phyloP scores from a whole-genome alignment of 1,140 invertebrate species.

The Drosophila tsacasi region DNA sequence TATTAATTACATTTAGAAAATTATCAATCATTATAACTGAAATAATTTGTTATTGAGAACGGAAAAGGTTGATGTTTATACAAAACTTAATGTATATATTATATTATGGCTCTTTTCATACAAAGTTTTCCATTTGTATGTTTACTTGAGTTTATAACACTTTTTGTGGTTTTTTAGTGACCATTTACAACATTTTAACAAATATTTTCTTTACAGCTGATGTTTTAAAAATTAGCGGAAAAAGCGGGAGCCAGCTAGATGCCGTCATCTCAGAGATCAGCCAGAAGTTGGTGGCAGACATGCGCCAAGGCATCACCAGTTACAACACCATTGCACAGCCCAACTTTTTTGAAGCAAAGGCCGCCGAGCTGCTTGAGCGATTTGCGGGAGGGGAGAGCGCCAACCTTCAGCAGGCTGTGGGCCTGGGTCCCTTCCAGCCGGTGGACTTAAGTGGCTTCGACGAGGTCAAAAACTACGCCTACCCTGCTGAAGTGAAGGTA shows the following conservation, averaged over 20 bases:
- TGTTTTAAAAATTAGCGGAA: slow-evolving; percentile 67
- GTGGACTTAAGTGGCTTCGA: slow-evolving; percentile 74
- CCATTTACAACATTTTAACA: neutral
- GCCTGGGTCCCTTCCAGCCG: slow-evolving; percentile 52
- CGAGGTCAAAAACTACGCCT: slow-evolving; percentile 77
- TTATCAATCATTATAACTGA: too few species aligned
- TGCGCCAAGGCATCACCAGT: slow-evolving; percentile 57
- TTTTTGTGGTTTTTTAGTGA: neutral
- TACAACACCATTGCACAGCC: slow-evolving; percentile 72
- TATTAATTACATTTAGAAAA: too few species aligned
- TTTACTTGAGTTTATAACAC: neutral
- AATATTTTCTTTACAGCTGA: slow-evolving; percentile 39
- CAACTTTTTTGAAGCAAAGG: slow-evolving; percentile 73
- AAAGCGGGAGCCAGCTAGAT: slow-evolving; percentile 60
- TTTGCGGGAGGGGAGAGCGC: slow-evolving; percentile 3
- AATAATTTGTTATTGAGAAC: too few species aligned
- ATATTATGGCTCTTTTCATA: too few species aligned
- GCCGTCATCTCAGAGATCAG: slow-evolving; percentile 47
- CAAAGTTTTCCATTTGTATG: too few species aligned
- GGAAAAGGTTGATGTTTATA: too few species aligned
- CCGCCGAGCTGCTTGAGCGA: slow-evolving; percentile 56
- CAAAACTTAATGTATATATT: too few species aligned
- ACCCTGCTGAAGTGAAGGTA: slow-evolving; percentile 78
- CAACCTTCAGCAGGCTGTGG: slow-evolving; percentile 54
- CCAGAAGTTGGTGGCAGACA: slow-evolving; percentile 70